Conservation (phyloP, 2,888 invertebrate genomes). For the Teinopalpus imperialis region DNA sequence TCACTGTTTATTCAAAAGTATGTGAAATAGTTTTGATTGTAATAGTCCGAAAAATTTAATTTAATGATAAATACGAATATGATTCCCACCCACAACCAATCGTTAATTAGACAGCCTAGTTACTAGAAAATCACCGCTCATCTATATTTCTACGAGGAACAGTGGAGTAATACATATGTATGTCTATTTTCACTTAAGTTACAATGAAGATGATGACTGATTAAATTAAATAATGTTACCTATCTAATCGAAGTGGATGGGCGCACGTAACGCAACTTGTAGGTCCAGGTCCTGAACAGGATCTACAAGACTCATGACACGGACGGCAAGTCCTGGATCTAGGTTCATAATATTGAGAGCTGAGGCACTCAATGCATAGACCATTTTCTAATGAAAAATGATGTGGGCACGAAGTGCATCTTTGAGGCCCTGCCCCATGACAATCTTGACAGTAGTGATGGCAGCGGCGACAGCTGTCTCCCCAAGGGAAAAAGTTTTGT, state of each 20-base stretch:
- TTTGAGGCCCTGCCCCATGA: slow-evolving; percentile 89
- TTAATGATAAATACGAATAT: no score
- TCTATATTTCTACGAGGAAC: no score
- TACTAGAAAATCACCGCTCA: no score
- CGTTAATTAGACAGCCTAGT: no score
- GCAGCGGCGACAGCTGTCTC: slow-evolving; percentile 92
- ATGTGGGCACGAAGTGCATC: slow-evolving; percentile 87
- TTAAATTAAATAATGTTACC: slow-evolving; percentile 49
- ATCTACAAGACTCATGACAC: slow-evolving; percentile 86
- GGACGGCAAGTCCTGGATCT: slow-evolving; percentile 86
- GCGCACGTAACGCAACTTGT: slow-evolving; percentile 87
- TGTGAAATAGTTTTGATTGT: no score
- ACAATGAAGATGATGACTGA: no score
- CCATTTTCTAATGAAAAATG: slow-evolving; percentile 87
- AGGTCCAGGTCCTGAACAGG: slow-evolving; percentile 87
- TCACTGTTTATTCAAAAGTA: no score
- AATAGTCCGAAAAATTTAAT: no score
- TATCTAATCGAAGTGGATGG: slow-evolving; percentile 86
- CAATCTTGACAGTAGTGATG: slow-evolving; percentile 95
- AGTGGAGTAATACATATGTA: no score
- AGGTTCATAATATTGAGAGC: slow-evolving; percentile 87
- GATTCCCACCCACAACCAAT: no score
- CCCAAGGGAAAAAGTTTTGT: slow-evolving; percentile 90
- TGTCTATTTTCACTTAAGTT: no score
- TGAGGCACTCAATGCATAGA: slow-evolving; percentile 88